phyloP scores from a whole-genome alignment of 2,113 vertebrate genomes.

The Puma concolor region DNA sequence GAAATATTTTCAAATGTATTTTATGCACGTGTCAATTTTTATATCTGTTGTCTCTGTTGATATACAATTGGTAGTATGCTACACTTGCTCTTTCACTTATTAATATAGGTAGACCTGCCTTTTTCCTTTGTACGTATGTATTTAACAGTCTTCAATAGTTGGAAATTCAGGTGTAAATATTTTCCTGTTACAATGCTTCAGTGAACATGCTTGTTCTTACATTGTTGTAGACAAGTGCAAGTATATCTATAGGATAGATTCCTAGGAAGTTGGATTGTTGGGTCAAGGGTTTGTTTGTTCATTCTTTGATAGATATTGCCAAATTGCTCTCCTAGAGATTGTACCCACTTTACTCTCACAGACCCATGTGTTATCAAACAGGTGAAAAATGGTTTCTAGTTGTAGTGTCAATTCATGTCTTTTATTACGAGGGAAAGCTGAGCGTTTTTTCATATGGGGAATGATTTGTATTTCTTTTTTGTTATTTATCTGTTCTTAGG shows the following conservation, averaged over 20 bases:
- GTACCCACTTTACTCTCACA: not conserved
- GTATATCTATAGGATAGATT: not conserved
- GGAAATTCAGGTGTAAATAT: not conserved
- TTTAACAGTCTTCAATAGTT: not conserved
- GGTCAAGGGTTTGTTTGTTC: not conserved
- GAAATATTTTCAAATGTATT: constrained; percentile 16
- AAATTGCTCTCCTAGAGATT: not conserved
- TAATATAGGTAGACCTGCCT: not conserved
- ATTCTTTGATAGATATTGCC: not conserved
- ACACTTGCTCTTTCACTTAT: not conserved
- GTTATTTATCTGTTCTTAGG: not conserved
- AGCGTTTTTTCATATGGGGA: not conserved
- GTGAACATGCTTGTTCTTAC: not conserved
- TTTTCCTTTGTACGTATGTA: not conserved
- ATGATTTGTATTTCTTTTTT: not conserved
- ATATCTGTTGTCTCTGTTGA: not conserved
- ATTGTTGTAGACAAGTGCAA: not conserved
- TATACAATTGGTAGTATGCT: not conserved
- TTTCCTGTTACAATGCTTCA: not conserved
- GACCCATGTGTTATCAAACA: not conserved
- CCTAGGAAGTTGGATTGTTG: not conserved
- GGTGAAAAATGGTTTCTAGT: not conserved
- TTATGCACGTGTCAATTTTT: not conserved
- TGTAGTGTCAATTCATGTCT: not conserved
- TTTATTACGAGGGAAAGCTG: not conserved